Evolutionary conservation across 2,888 invertebrate genomes (phyloP).

Genomic region (Alsophila aescularia): DNA sequence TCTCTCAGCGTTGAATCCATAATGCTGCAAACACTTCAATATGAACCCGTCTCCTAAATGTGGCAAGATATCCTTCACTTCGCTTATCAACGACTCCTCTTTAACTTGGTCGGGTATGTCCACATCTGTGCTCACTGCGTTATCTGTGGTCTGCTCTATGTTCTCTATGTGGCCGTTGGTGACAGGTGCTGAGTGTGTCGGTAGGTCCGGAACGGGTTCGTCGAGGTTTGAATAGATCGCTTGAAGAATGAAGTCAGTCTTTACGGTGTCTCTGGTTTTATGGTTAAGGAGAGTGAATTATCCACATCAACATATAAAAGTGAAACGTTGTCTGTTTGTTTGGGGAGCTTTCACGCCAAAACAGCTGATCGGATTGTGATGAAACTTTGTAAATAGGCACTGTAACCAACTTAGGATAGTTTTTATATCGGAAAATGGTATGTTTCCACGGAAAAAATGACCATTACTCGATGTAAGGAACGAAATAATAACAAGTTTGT

Average conservation of each 20-base stretch:
- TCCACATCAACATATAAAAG: no score
- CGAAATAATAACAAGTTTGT: no score
- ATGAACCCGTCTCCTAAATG: constrained; percentile 91
- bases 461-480: no score
- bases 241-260: constrained; percentile 82
- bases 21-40: constrained; percentile 90
- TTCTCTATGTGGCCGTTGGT: constrained; percentile 59
- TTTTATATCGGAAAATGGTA: no score
- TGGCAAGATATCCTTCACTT: constrained; percentile 91
- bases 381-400: no score
- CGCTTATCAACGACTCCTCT: constrained; percentile 82
- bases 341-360: no score
- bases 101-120: constrained; percentile 74
- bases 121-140: constrained; percentile 50
- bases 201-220: constrained; percentile 59
- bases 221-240: constrained; percentile 78
- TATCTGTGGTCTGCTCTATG: constrained; percentile 44
- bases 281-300: constrained; percentile 28
- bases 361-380: no score
- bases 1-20: constrained; percentile 89
- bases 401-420: no score
- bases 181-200: constrained; percentile 31
- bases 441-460: no score
- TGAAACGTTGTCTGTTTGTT: no score
- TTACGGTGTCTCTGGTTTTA: constrained; percentile 78